Evolutionary conservation across 1,140 invertebrate genomes (phyloP), one percentile per base, ranked within the genome.

Genomic region (Penaeus vannamei): DNA sequence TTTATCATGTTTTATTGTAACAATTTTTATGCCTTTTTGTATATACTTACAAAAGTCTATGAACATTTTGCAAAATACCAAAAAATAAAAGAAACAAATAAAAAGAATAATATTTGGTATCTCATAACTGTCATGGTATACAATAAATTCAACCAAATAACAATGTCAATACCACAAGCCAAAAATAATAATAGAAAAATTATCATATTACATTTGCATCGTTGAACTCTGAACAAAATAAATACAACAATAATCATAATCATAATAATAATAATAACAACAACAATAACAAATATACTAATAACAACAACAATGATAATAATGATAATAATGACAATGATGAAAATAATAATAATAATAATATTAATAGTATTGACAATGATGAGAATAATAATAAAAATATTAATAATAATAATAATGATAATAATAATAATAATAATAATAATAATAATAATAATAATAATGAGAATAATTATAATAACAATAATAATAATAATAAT

Each of bases 21-120:
- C 92, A 91, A 91, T 59, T 64, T 93, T 94, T 20, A 94, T 92
- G 2, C 94, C 94, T 87, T 93, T 93, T 1, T 94, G 91, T 79
- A 94, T 92, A 92, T 64, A 89, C 90, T 92, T 92, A 59, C n/a
- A 77, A 91, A 32, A 61, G 14, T 91, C n/a, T 86, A 91, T 84
- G 62, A 87, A 66, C 76, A 72, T 85, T 66, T 69, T 29, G n/a
- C 1, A 26, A 36, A 29, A 36, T 72, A 72, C 12, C 69, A 72
- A 36, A 20, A 36, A 29, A 72, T 1, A 53, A 53, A 53, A 53
- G 64, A 23, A 69, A 69, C 12, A 4, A 4, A 19, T 7, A 26
- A 72, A 69, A 69, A 10, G 14, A 53, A 53, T 14, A 72, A 26
- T 22, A 14, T 72, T 36, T 14, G n/a, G 69, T 72, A 72, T 29